Conservation (phyloP, 1,140 invertebrate genomes). For the Chrysoperla carnea region DNA sequence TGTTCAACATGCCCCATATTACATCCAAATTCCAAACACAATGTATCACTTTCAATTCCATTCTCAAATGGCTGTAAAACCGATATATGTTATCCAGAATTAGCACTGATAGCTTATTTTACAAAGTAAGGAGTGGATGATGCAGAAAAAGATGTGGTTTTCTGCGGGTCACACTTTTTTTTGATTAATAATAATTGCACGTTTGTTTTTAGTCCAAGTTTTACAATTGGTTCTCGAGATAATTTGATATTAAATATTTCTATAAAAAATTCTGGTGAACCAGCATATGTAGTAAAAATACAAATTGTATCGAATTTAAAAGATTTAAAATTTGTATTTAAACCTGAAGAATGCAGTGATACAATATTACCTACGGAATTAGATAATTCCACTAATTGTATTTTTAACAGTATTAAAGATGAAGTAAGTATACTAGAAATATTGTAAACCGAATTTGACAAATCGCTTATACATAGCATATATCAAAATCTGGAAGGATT, state of each 20-base stretch:
- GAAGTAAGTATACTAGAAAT: background rate
- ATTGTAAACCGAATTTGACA: background rate
- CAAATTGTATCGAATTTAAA: background rate
- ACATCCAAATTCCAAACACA: background rate
- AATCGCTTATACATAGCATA: background rate
- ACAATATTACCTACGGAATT: background rate
- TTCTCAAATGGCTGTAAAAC: background rate
- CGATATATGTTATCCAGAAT: background rate
- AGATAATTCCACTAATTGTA: background rate
- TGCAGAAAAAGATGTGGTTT: too few relatives aligned
- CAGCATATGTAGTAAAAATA: constrained; percentile 1
- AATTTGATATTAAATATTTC: background rate
- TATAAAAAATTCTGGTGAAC: constrained; percentile 3
- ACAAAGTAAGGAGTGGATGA: too few relatives aligned
- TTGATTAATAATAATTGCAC: too few relatives aligned
- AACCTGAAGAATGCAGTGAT: background rate
- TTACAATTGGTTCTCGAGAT: background rate
- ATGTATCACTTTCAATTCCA: background rate
- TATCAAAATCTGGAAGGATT: too few relatives aligned
- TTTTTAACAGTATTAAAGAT: background rate
- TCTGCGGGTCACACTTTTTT: too few relatives aligned
- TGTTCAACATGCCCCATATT: background rate
- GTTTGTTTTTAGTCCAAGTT: background rate
- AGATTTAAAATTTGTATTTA: constrained; percentile 1
- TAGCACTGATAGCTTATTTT: background rate